Conservation (phyloP, 2,113 vertebrate species). For the Morphnarchus princeps region DNA sequence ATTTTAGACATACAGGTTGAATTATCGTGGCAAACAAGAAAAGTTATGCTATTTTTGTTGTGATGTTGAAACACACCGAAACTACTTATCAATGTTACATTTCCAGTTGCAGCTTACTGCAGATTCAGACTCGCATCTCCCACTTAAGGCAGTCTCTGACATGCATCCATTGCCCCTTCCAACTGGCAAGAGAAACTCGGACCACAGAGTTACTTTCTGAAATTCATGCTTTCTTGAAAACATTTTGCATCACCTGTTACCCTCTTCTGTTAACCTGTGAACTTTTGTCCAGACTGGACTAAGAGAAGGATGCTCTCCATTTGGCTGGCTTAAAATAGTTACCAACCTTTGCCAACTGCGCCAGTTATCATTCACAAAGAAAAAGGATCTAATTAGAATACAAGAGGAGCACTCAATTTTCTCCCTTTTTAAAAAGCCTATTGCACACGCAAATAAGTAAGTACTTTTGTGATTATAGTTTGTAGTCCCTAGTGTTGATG, state of each 20-base stretch:
- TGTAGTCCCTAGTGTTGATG: accelerated
- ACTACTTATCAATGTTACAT: not conserved
- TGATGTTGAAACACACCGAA: not conserved
- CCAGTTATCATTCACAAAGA: not conserved
- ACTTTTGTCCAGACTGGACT: not conserved
- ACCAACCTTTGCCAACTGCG: not conserved
- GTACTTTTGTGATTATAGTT: not conserved
- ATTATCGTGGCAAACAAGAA: accelerated
- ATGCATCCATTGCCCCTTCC: not conserved
- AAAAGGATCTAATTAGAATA: not conserved
- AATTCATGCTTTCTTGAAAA: not conserved
- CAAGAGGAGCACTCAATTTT: not conserved
- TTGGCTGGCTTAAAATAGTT: not conserved
- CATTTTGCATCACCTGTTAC: not conserved
- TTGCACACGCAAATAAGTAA: not conserved
- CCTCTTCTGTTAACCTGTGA: not conserved
- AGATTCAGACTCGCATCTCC: not conserved
- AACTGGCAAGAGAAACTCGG: not conserved
- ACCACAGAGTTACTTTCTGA: not conserved
- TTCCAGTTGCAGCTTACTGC: not conserved
- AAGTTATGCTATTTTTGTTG: not conserved
- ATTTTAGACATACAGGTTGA: accelerated
- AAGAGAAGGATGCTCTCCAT: not conserved
- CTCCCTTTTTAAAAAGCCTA: not conserved
- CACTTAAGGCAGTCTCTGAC: not conserved